Conservation (phyloP, 2,797 vertebrate genomes). For the Sebastiscus tertius region DNA sequence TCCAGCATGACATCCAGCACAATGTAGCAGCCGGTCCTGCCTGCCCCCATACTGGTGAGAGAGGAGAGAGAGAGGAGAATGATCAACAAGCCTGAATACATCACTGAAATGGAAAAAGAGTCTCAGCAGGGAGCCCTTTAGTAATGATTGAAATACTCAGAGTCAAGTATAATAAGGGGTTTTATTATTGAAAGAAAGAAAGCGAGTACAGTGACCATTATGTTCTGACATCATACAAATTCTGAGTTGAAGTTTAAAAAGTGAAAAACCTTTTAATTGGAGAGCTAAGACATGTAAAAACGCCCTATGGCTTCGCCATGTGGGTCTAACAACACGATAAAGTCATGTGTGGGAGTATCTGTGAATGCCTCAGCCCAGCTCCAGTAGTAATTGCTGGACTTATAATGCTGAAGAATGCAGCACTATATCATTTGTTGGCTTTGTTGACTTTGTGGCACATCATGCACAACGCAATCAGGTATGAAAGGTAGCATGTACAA, state of each 20-base stretch:
- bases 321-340: background rate
- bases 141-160: slow-evolving; percentile 9
- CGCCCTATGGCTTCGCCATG: background rate
- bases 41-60: slow-evolving; percentile 87
- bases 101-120: background rate
- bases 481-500: background rate
- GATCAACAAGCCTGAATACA: slow-evolving; percentile 16
- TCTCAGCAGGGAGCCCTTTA: background rate
- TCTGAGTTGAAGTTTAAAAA: background rate
- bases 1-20: slow-evolving; percentile 96
- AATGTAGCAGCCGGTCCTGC: slow-evolving; percentile 96
- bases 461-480: background rate
- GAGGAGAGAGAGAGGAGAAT: slow-evolving; percentile 26
- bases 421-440: background rate
- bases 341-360: background rate
- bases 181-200: slow-evolving; percentile 24
- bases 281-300: slow-evolving; percentile 6
- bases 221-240: background rate
- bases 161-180: slow-evolving; percentile 14
- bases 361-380: background rate
- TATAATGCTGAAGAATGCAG: background rate
- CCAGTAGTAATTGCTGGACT: background rate
- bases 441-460: background rate
- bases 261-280: slow-evolving; percentile 15
- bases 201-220: background rate